Evolutionary conservation across 2,113 vertebrate genomes (phyloP).

Genomic region (Cariama cristata): DNA sequence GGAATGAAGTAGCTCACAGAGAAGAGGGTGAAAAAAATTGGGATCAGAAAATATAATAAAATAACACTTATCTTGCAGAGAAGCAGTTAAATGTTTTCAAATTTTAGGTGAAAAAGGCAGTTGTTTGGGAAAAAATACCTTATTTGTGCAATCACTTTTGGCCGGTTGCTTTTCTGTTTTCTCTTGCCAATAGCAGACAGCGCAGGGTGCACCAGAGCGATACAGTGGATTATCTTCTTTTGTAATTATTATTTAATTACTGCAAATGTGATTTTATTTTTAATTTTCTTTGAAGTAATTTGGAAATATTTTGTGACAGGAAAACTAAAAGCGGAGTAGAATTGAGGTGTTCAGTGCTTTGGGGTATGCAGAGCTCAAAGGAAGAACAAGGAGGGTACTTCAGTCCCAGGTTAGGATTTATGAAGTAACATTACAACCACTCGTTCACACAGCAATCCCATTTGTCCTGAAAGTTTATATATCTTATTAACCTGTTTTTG

Average conservation of each 20-base stretch:
- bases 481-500: not conserved
- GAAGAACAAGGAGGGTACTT: not conserved
- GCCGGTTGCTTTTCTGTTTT: not conserved
- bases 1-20: not conserved
- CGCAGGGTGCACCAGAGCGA: not conserved
- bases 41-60: not conserved
- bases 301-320: not conserved
- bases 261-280: not conserved
- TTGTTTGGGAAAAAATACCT: not conserved
- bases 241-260: not conserved
- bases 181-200: not conserved
- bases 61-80: not conserved
- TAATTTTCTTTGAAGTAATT: not conserved
- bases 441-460: not conserved
- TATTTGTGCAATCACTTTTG: not conserved
- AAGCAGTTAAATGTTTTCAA: not conserved
- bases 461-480: not conserved
- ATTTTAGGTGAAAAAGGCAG: not conserved
- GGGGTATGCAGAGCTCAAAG: not conserved
- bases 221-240: not conserved
- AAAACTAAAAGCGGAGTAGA: not conserved
- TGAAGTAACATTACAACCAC: not conserved
- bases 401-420: not conserved
- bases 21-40: accelerated
- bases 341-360: not conserved